phyloP scores from a whole-genome alignment of 37 sponge, comb jelly and placozoan species.

The Beroe ovata region DNA sequence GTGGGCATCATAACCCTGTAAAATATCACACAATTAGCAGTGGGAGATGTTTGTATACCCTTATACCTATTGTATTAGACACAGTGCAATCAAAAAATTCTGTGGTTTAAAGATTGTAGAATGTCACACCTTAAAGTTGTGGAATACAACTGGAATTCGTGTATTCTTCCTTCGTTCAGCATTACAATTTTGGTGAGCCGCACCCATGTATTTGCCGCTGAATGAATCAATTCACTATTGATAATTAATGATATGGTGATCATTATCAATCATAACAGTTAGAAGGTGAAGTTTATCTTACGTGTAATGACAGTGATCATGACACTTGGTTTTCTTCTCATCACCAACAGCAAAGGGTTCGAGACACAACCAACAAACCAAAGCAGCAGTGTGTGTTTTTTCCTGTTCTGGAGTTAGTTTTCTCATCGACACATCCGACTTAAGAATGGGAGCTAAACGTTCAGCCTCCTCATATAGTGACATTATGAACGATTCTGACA shows the following conservation, averaged over 20 bases:
- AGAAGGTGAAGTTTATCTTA: neutral
- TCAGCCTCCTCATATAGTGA: constrained; percentile 40
- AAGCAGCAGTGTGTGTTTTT: neutral
- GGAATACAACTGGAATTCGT: constrained; percentile 23
- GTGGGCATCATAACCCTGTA: constrained; percentile 55
- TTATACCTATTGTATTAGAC: neutral
- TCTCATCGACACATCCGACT: neutral
- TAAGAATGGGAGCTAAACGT: neutral
- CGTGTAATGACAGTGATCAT: constrained; percentile 65
- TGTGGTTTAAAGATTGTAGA: neutral
- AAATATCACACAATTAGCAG: too few species aligned
- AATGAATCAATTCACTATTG: neutral
- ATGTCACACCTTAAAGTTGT: constrained; percentile 44
- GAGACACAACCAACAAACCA: neutral
- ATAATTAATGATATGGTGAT: too few species aligned
- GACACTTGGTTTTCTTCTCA: neutral
- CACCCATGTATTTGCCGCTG: constrained; percentile 32
- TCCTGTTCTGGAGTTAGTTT: neutral
- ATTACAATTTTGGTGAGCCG: constrained; percentile 29
- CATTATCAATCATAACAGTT: neutral
- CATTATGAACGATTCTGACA: neutral
- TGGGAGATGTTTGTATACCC: too few species aligned
- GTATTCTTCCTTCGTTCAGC: constrained; percentile 1
- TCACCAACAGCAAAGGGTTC: neutral
- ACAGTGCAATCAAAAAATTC: neutral